phyloP scores from a whole-genome alignment of 2,113 vertebrate genomes.

The Macrotus californicus region DNA sequence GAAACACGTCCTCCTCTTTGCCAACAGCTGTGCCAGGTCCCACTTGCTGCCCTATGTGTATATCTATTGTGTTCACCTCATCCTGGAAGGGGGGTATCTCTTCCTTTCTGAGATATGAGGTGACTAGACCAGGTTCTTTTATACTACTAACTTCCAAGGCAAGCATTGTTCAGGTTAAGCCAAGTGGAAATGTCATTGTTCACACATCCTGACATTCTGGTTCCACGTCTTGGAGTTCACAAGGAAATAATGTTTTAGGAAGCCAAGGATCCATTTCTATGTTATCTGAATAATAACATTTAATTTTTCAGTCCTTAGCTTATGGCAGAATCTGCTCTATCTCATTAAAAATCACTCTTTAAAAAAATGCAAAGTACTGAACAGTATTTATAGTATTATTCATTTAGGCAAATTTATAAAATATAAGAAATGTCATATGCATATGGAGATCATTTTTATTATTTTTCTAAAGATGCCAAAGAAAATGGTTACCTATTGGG shows the following conservation, averaged over 20 bases:
- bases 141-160: background rate
- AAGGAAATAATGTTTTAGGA: background rate
- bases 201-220: background rate
- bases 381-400: background rate
- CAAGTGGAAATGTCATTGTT: background rate
- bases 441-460: background rate
- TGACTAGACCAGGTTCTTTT: background rate
- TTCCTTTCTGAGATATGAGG: background rate
- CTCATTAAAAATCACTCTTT: background rate
- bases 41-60: background rate
- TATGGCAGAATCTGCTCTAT: background rate
- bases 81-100: background rate
- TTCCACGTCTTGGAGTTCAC: background rate
- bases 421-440: background rate
- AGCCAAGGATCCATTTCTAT: background rate
- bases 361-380: background rate
- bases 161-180: background rate
- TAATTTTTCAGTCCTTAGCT: background rate
- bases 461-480: background rate
- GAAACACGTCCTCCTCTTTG: background rate
- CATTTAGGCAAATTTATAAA: background rate
- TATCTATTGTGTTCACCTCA: background rate
- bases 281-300: background rate
- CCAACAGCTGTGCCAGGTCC: background rate
- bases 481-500: background rate